Evolutionary conservation across 1,140 invertebrate species (phyloP).

Genomic region (Melitaea cinxia): DNA sequence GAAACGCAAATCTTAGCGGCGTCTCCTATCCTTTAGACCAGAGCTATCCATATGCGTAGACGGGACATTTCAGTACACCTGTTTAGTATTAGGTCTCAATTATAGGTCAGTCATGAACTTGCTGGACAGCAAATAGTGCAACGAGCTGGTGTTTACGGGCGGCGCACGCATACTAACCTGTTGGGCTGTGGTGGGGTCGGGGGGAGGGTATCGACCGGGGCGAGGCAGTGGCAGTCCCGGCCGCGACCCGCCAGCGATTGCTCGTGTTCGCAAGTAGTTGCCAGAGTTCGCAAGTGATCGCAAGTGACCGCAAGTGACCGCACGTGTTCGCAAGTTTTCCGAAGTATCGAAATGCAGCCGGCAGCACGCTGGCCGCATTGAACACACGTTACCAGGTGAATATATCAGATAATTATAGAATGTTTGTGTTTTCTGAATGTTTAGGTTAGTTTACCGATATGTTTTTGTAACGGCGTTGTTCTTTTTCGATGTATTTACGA

Average conservation of each 20-base stretch:
- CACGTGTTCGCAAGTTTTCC: constrained; percentile 30
- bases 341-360: constrained; percentile 44
- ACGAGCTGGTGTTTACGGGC: constrained; percentile 25
- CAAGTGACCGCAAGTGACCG: constrained; percentile 35
- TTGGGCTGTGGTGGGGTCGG: constrained; percentile 45
- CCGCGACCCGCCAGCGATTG: constrained; percentile 30
- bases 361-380: constrained; percentile 52
- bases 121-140: constrained; percentile 27
- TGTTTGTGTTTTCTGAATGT: constrained; percentile 10
- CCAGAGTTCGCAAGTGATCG: constrained; percentile 28
- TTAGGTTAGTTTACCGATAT: constrained; percentile 6
- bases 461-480: constrained; percentile 3
- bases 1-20: neutral
- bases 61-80: neutral
- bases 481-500: neutral
- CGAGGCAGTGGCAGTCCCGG: constrained; percentile 50
- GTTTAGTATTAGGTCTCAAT: constrained; percentile 15
- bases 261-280: constrained; percentile 25
- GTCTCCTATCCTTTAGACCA: too few relatives aligned
- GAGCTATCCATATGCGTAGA: neutral
- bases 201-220: constrained; percentile 59
- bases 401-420: constrained; percentile 14
- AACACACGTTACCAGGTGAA: constrained; percentile 50
- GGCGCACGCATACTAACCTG: constrained; percentile 57
- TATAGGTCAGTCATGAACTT: constrained; percentile 31